A percentile compares a stretch with the other conserved stretches of the same genome.
Evolutionary conservation across 2,113 vertebrate genomes (phyloP).

Genomic region (Eurystomus gularis): DNA sequence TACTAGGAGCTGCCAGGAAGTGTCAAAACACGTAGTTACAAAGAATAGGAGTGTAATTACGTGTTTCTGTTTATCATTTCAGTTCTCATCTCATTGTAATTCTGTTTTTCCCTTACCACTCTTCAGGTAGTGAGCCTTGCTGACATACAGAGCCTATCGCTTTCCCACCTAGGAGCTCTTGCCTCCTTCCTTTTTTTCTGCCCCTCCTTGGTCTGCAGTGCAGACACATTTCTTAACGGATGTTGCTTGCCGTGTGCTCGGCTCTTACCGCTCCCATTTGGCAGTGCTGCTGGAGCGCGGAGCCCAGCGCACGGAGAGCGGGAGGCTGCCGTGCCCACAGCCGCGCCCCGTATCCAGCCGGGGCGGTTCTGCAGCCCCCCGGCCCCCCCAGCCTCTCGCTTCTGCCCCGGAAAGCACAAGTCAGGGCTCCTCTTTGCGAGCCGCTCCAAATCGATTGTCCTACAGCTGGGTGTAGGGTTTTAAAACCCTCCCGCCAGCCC

Average conservation of each 20-base stretch:
- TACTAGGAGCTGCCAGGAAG: constrained; percentile 70
- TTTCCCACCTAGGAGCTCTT: not conserved
- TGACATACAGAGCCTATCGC: not conserved
- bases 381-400: not conserved
- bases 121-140: constrained; percentile 19
- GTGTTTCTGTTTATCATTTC: constrained; percentile 75
- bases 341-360: fast-evolving
- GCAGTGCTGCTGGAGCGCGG: not conserved
- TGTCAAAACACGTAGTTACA: constrained; percentile 73
- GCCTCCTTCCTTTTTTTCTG: not conserved
- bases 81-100: constrained; percentile 53
- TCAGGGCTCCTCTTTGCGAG: not conserved
- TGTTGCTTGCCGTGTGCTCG: not conserved
- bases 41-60: constrained; percentile 68
- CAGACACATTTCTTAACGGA: not conserved
- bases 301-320: not conserved
- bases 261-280: not conserved
- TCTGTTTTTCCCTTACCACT: constrained; percentile 29
- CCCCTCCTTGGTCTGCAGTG: not conserved
- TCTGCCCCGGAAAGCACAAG: not conserved
- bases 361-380: not conserved
- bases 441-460: not conserved
- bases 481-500: not conserved
- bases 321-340: not conserved
- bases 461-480: not conserved